A percentile compares a stretch with the other conserved stretches of the same genome.
These are phyloP conservation scores for Gymnocypris eckloni DNA, from an alignment of 2,797 vertebrate species.

Conservation along the genomic window DNA sequence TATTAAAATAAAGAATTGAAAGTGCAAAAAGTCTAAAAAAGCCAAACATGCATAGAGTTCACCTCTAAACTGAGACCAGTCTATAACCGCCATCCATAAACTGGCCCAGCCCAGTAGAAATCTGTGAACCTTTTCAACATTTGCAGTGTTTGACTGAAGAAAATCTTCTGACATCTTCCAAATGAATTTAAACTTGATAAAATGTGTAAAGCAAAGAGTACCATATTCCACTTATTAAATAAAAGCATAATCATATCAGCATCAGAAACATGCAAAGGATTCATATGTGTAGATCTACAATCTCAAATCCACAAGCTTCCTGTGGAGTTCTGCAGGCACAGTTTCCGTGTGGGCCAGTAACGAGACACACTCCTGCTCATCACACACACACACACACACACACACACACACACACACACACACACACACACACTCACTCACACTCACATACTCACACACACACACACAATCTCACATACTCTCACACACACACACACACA, in stretches of 20 bases:
- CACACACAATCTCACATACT: too few species aligned
- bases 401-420: background rate
- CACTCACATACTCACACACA: too few species aligned
- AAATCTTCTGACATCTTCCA: background rate
- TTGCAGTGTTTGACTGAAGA: background rate
- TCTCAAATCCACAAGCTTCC: background rate
- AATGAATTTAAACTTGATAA: background rate
- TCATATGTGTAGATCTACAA: background rate
- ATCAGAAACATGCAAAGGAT: background rate
- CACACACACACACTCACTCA: too few species aligned
- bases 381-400: conserved; percentile 14
- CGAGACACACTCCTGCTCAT: conserved; percentile 2
- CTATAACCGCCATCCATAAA: conserved; percentile 1
- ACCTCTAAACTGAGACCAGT: conserved; percentile 19
- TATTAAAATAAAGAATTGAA: too few species aligned
- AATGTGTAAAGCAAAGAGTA: background rate
- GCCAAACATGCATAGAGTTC: background rate
- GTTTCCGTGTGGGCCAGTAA: background rate
- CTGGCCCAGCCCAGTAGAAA: background rate
- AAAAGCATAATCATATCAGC: background rate
- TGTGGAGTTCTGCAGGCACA: background rate
- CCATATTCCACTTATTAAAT: background rate
- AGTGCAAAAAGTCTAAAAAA: background rate
- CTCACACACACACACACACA: too few species aligned
- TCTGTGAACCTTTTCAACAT: background rate